Evolutionary conservation across 2,888 invertebrate genomes (phyloP).

Genomic region (Drosophila prostipennis): DNA sequence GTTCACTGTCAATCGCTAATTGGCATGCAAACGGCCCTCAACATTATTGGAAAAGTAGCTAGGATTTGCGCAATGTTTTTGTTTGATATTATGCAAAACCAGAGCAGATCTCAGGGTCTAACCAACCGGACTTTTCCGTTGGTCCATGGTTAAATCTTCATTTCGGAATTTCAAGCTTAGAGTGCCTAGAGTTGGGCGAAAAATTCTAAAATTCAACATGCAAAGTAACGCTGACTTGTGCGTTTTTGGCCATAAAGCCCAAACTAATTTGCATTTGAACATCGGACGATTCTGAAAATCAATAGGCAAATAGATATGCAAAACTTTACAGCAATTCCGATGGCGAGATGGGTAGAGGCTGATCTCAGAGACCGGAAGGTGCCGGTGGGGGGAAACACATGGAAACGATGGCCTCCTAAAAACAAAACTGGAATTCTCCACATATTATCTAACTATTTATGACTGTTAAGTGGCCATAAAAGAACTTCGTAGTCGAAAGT

Average conservation of each 20-base stretch:
- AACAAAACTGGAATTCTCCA: constrained; percentile 33
- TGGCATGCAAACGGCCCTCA: constrained; percentile 37
- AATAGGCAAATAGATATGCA: constrained; percentile 68
- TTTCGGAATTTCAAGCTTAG: too few relatives aligned
- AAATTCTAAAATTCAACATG: constrained; percentile 48
- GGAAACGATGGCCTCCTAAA: constrained; percentile 19
- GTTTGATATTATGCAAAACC: constrained; percentile 44
- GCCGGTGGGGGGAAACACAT: not conserved
- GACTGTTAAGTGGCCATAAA: constrained; percentile 44
- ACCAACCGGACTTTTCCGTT: not conserved
- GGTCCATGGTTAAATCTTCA: not conserved
- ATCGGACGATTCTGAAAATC: constrained; percentile 47
- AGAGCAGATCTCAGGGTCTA: constrained; percentile 28
- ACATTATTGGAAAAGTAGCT: constrained; percentile 20
- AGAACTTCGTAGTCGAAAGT: constrained; percentile 34
- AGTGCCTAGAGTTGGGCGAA: constrained; percentile 7
- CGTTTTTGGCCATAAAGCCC: constrained; percentile 21
- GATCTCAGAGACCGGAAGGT: constrained; percentile 21
- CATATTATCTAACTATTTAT: constrained; percentile 39
- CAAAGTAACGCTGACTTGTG: constrained; percentile 39
- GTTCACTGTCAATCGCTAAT: constrained; percentile 51
- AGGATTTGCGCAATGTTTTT: constrained; percentile 27
- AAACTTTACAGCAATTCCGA: constrained; percentile 57
- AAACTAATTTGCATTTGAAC: constrained; percentile 68
- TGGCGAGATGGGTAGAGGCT: constrained; percentile 13